phyloP scores from a whole-genome alignment of 2,113 vertebrate genomes.

The Phyllostomus discolor region DNA sequence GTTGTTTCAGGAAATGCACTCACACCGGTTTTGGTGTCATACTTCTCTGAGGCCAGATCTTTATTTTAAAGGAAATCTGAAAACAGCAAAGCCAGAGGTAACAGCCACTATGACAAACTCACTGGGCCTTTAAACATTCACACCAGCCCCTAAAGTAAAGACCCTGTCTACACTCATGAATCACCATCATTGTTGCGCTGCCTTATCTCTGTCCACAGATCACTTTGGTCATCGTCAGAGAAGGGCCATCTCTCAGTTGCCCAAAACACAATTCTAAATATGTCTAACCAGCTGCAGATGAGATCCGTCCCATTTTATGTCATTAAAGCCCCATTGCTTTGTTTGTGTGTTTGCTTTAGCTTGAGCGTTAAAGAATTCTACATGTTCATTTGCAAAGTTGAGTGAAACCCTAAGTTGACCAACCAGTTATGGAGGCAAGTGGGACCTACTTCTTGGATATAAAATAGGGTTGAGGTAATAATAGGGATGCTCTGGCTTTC shows the following conservation, averaged over 20 bases:
- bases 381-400: slow-evolving; percentile 8
- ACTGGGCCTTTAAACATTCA: background rate
- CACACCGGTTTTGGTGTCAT: background rate
- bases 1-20: background rate
- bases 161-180: background rate
- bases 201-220: slow-evolving; percentile 22
- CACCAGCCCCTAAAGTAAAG: background rate
- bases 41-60: background rate
- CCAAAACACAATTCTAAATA: background rate
- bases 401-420: background rate
- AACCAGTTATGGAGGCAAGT: background rate
- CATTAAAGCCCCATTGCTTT: background rate
- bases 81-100: background rate
- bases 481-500: background rate
- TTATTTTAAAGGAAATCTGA: background rate
- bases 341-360: background rate
- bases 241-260: background rate
- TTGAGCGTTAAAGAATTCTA: background rate
- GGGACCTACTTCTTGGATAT: background rate
- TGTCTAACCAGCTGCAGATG: background rate
- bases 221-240: background rate
- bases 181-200: background rate
- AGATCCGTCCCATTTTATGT: background rate
- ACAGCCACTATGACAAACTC: background rate
- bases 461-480: background rate